Percentiles rank a stretch among this genome's conserved stretches.
phyloP scores from a whole-genome alignment of 2,113 vertebrate species.

The Semnornis frantzii region DNA sequence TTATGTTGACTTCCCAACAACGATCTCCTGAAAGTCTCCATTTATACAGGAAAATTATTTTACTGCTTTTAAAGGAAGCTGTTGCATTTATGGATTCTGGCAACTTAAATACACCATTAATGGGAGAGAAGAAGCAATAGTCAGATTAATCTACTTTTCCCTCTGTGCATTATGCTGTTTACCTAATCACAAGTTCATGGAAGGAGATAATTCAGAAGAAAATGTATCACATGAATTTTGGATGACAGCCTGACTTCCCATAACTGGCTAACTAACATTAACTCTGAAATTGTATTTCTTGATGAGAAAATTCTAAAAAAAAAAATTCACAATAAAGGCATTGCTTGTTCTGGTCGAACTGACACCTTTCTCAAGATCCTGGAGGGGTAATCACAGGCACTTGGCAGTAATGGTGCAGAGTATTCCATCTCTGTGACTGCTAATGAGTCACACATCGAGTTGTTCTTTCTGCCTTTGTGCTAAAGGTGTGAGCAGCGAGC shows the following conservation, averaged over 20 bases:
- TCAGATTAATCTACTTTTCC: slow-evolving; percentile 49
- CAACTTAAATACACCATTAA: slow-evolving; percentile 42
- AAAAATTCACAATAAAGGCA: neutral
- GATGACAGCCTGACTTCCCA: slow-evolving; percentile 55
- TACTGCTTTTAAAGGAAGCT: slow-evolving; percentile 66
- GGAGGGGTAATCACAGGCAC: slow-evolving; percentile 31
- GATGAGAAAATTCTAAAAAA: slow-evolving; percentile 56
- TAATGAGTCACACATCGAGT: slow-evolving; percentile 42
- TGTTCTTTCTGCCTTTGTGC: slow-evolving; percentile 45
- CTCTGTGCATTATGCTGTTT: slow-evolving; percentile 39
- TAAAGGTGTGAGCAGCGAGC: slow-evolving; percentile 37
- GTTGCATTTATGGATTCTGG: slow-evolving; percentile 66
- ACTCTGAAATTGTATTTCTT: slow-evolving; percentile 46
- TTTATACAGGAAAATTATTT: slow-evolving; percentile 67
- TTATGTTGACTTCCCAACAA: slow-evolving; percentile 63
- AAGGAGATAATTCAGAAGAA: slow-evolving; percentile 43
- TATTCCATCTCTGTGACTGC: slow-evolving; percentile 20
- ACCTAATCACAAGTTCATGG: slow-evolving; percentile 40
- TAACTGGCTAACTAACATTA: slow-evolving; percentile 55
- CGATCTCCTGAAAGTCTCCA: slow-evolving; percentile 58
- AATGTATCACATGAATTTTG: slow-evolving; percentile 64
- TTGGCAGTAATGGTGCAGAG: neutral
- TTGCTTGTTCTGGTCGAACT: slow-evolving; percentile 32
- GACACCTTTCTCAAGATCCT: slow-evolving; percentile 50
- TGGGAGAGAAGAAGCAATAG: slow-evolving; percentile 19